phyloP scores from a whole-genome alignment of 2,888 invertebrate species.

The Pachliopta kotzebuea region DNA sequence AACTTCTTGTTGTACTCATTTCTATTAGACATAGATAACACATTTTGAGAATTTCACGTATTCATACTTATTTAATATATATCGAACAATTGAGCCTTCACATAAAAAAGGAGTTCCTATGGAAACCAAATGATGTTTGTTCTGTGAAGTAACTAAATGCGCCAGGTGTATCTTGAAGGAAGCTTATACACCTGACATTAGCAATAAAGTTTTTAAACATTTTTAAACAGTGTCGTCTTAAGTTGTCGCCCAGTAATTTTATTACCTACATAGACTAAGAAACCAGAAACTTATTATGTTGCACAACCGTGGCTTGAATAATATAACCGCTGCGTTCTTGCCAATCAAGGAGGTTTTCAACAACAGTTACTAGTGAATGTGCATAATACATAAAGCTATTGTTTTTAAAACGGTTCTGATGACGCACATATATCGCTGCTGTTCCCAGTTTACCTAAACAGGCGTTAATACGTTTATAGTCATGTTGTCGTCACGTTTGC shows the following conservation, averaged over 20 bases:
- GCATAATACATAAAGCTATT: too few species aligned
- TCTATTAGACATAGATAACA: not conserved
- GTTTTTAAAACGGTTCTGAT: not conserved
- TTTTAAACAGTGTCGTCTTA: not conserved
- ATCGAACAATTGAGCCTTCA: too few species aligned
- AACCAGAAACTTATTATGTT: too few species aligned
- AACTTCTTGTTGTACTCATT: slow-evolving; percentile 1
- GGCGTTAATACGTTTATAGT: slow-evolving; percentile 2
- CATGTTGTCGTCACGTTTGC: not conserved
- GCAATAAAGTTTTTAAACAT: not conserved
- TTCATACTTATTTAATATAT: too few species aligned
- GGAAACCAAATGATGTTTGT: too few species aligned
- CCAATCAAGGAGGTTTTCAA: too few species aligned
- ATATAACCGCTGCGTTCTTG: too few species aligned
- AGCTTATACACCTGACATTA: not conserved
- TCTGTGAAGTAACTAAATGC: too few species aligned
- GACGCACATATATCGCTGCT: not conserved
- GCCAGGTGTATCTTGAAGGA: not conserved
- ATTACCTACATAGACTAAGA: too few species aligned
- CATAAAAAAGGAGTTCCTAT: too few species aligned
- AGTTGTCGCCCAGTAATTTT: not conserved
- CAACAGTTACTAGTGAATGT: too few species aligned
- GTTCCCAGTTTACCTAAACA: slow-evolving; percentile 11
- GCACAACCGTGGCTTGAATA: too few species aligned
- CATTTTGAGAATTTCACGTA: not conserved